Base-by-base conservation (phyloP, 2,113 vertebrate genomes). In the Danionella cerebrum region DNA sequence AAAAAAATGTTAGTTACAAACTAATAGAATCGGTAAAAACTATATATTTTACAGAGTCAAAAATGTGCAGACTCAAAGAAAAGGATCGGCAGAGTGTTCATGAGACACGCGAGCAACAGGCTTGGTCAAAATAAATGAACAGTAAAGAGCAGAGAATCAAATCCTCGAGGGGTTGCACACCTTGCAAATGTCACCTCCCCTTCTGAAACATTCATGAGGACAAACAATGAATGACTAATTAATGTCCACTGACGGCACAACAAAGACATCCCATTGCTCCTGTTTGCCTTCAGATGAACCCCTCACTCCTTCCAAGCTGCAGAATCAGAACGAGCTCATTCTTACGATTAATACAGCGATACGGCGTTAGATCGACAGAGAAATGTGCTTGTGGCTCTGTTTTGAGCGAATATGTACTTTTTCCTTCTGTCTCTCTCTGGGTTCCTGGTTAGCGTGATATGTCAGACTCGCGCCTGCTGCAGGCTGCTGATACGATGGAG, bases 141-240 rank as follows among this genome's bases (percentile, higher is more conserved):
- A 70, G 63, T 66, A 67, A 66, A 62, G 66, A 64, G 41, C 60
- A 70, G 60, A 73, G 38, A 70, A 67, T 48, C 10, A 62, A 72
- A 52, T 33, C 35, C 35, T 63, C 65, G 48, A 19, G 63, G 9
- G 45, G 35, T 65, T 18, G 18, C 65, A 57, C 76, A 77, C 66
- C 13, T 63, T 74, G 59, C 77, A 82, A 81, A 82, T 76, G 65
- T 82, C 83, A 84, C 83, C 81, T 79, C 84, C 79, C 75, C 81
- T 71, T 53, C 38, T 84, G 83, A 84, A 85, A 85, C 80, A 85
- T 83, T 74, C 79, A 84, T 84, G 80, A 78, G 75, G 79, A 76
- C 77, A 70, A 80, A 73, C 70, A 69, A 62, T 72, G 76, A 75
- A 80, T 84, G 82, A 83, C 82, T 87, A 85, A 86, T 87, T 85